Conservation (phyloP, 2,888 invertebrate genomes). For the Cosmia trapezina region DNA sequence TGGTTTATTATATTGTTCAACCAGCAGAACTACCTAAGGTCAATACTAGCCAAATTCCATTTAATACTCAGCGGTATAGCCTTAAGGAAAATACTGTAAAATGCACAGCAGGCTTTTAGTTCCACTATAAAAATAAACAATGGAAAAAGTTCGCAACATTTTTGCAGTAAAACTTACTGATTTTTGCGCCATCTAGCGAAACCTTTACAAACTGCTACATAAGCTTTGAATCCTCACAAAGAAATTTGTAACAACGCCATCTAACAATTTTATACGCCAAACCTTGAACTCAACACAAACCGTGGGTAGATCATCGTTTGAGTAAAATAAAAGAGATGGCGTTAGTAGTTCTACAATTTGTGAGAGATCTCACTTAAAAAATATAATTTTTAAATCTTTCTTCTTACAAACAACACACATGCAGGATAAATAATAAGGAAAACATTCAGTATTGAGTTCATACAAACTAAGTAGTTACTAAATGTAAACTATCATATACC, state of each 20-base stretch:
- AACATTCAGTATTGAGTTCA: too few relatives aligned
- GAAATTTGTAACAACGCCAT: slow-evolving; percentile 30
- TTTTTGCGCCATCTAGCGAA: slow-evolving; percentile 35
- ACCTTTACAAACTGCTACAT: background rate
- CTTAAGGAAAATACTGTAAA: slow-evolving; percentile 55
- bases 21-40: background rate
- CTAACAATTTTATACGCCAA: background rate
- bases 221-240: accelerated
- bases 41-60: slow-evolving; percentile 32
- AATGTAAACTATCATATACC: slow-evolving; percentile 70
- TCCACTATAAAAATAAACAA: slow-evolving; percentile 6
- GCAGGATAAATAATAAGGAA: too few relatives aligned
- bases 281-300: accelerated
- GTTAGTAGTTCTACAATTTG: slow-evolving; percentile 10
- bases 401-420: background rate
- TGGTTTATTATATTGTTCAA: background rate
- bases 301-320: background rate
- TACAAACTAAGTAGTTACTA: too few relatives aligned
- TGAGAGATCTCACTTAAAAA: accelerated
- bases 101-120: slow-evolving; percentile 74
- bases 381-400: background rate
- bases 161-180: background rate
- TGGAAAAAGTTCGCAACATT: background rate
- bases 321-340: slow-evolving; percentile 49
- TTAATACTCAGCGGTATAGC: slow-evolving; percentile 59